Base-by-base conservation (phyloP, 2,113 vertebrate genomes). In the Procavia capensis region DNA sequence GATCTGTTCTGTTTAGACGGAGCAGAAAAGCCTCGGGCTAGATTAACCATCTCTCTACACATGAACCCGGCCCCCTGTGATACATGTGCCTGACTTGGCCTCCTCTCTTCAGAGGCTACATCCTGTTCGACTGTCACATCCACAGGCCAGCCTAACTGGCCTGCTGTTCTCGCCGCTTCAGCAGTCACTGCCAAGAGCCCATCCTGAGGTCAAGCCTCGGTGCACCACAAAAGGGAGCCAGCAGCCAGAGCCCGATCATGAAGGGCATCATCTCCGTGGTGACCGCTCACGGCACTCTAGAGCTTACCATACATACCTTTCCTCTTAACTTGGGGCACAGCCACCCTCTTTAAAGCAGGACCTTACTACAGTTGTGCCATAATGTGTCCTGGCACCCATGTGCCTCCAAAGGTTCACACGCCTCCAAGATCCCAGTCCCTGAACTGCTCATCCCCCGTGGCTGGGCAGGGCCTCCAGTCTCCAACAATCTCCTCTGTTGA, bases 11-110 rank as follows among this genome's bases (percentile, higher is more conserved):
- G 59, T 59, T 87, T 54, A 29, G 50, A 72, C 3, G 24, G 0
- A 45, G 36, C 39, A 86, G 75, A 82, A 66, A 72, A 85, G 31
- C 39, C 68, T 9, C 22, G 61, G 63, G 74, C n/a, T 50, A 16
- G 31, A n/a, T 45, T 36, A 3, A 9, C 17, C 43, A 41, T 34
- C 47, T 84, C 79, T 68, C 34, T 11, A 2, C 27, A 7, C 0
- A 22, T 0, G 0, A 63, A 79, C n/a, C 2, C 2, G 91, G n/a
- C 64, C 29, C 24, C 25, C 3, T 0, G 0, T 1, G 9, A 47
- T n/a, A n/a, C n/a, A 27, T 1, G 11, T 2, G 34, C 70, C 5
- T 11, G 13, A 39, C 43, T 31, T 24, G 59, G 17, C 25, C 41
- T 57, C 43, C 29, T 11, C 59, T 41, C 63, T 11, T 9, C 20